A percentile compares a stretch with the other conserved stretches of the same genome.
Conservation (phyloP, 2,888 invertebrate genomes). For the Trissonchulus latispiculum region DNA sequence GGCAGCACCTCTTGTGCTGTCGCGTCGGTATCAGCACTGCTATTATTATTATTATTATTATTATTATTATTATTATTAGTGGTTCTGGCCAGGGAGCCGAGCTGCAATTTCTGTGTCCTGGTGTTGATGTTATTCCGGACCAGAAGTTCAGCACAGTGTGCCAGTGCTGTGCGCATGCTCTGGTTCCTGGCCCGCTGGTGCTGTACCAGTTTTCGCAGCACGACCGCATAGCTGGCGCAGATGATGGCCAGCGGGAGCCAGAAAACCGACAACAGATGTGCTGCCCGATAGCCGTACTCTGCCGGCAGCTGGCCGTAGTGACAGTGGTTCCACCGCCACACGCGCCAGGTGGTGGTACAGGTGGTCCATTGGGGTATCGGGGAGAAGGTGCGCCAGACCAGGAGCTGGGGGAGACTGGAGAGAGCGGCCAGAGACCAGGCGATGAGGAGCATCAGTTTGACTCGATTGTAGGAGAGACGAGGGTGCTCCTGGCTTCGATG, state of each 20-base stretch:
- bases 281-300: neutral
- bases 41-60: too few species aligned
- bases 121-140: neutral
- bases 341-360: conserved; percentile 33
- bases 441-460: neutral
- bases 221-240: neutral
- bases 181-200: neutral
- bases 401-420: conserved; percentile 35
- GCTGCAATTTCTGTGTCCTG: too few species aligned
- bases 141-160: neutral
- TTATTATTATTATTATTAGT: too few species aligned
- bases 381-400: conserved; percentile 32
- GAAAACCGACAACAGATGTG: conserved; percentile 16
- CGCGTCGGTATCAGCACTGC: too few species aligned
- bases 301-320: neutral
- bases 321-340: conserved; percentile 15
- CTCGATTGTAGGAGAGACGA: neutral
- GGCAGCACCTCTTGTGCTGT: too few species aligned
- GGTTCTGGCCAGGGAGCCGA: too few species aligned
- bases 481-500: neutral
- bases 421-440: conserved; percentile 34
- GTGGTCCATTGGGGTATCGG: conserved; percentile 29
- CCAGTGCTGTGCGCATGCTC: neutral
- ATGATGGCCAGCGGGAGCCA: neutral
- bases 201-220: neutral